A percentile compares a stretch with the other conserved stretches of the same genome.
phyloP scores from a whole-genome alignment of 2,888 invertebrate genomes.

The Acleris emargana region DNA sequence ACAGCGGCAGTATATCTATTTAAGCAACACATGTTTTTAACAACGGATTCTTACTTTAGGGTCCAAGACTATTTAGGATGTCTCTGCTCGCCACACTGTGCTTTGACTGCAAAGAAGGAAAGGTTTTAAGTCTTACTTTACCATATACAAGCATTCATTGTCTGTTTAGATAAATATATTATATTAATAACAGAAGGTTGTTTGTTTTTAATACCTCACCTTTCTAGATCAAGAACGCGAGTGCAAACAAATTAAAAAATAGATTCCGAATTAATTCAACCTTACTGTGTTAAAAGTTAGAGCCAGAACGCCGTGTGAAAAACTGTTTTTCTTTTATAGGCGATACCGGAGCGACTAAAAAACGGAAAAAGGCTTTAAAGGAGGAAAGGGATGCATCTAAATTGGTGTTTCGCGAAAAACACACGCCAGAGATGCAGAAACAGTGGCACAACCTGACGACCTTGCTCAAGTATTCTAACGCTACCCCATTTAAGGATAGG shows the following conservation, averaged over 20 bases:
- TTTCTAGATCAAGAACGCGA: background rate
- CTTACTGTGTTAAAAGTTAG: constrained; percentile 35
- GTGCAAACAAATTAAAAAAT: background rate
- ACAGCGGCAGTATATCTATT: background rate
- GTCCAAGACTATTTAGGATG: background rate
- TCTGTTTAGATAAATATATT: constrained; percentile 32
- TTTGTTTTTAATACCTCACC: constrained; percentile 5
- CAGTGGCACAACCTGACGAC: constrained; percentile 76
- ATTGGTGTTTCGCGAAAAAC: constrained; percentile 57
- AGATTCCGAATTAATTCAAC: background rate
- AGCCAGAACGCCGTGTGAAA: constrained; percentile 63
- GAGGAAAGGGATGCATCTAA: constrained; percentile 57
- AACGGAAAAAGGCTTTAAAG: constrained; percentile 62
- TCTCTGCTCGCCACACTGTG: constrained; percentile 25
- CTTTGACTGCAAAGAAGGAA: constrained; percentile 29
- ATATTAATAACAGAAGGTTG: constrained; percentile 15
- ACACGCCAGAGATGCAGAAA: constrained; percentile 71
- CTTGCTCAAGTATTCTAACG: constrained; percentile 70
- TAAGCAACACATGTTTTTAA: background rate
- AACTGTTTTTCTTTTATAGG: constrained; percentile 81
- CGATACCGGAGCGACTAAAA: constrained; percentile 68
- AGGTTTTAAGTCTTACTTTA: constrained; percentile 32
- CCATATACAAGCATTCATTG: constrained; percentile 26
- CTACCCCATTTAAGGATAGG: constrained; percentile 73
- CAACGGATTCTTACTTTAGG: background rate